These are phyloP conservation scores for Acrocephalus scirpaceus DNA, from an alignment of 2,797 vertebrate genomes.

Conservation along the genomic window DNA sequence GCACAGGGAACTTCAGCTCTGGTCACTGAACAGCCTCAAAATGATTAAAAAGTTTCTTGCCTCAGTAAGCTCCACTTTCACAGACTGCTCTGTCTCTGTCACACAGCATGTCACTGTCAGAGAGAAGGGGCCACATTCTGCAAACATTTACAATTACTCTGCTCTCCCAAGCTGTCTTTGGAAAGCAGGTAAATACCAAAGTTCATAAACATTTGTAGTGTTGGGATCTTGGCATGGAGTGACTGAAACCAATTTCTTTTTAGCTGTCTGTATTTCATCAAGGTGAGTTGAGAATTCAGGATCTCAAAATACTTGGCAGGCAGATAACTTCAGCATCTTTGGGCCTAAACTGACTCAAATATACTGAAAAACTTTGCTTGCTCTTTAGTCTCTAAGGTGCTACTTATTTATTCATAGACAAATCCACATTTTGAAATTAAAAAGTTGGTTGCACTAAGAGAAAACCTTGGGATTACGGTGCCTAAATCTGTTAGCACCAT, in stretches of 20 bases:
- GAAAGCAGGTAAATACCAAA: not conserved
- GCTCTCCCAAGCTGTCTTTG: not conserved
- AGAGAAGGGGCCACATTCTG: not conserved
- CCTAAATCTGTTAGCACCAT: rapidly evolving
- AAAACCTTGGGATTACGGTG: not conserved
- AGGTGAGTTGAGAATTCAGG: not conserved
- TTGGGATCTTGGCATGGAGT: not conserved
- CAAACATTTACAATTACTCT: not conserved
- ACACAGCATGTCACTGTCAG: not conserved
- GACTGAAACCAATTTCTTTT: not conserved
- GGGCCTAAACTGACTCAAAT: not conserved
- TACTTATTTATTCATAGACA: not conserved
- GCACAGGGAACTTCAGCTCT: not conserved
- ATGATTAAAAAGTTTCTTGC: not conserved
- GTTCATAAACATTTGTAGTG: not conserved
- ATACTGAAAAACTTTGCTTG: not conserved
- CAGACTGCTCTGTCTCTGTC: not conserved
- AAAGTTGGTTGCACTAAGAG: not conserved
- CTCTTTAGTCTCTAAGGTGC: not conserved
- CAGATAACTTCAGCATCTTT: not conserved
- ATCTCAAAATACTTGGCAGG: not conserved
- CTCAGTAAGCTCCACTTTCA: not conserved
- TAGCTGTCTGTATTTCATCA: not conserved
- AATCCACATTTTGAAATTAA: not conserved
- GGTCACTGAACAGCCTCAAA: not conserved